phyloP scores from a whole-genome alignment of 2,113 vertebrate genomes.

The Cariama cristata region DNA sequence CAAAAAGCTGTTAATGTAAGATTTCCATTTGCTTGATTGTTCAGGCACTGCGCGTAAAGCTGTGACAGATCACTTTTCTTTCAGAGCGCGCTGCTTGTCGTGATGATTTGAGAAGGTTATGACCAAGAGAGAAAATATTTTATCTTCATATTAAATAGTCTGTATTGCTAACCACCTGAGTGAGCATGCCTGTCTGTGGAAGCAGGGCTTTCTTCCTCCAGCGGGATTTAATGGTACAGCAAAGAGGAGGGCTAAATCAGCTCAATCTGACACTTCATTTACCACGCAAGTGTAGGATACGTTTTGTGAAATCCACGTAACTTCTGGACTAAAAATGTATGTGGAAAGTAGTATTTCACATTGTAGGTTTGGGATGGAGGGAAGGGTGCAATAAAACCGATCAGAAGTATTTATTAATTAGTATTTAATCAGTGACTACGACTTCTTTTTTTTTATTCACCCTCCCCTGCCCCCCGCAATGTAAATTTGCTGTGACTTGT shows the following conservation, averaged over 20 bases:
- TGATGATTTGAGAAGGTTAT: not conserved
- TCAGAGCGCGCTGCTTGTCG: not conserved
- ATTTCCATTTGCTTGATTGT: not conserved
- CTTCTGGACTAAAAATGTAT: not conserved
- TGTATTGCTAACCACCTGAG: not conserved
- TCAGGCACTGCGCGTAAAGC: not conserved
- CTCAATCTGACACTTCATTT: not conserved
- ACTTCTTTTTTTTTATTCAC: not conserved
- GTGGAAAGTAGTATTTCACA: not conserved
- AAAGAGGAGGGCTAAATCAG: not conserved
- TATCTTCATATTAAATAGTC: rapidly evolving
- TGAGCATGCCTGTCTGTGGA: not conserved
- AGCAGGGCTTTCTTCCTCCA: not conserved
- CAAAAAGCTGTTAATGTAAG: conserved; percentile 84
- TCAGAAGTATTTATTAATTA: not conserved
- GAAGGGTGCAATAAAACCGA: not conserved
- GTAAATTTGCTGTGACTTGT: not conserved
- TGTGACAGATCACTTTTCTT: not conserved
- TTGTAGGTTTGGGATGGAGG: not conserved
- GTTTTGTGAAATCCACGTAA: not conserved
- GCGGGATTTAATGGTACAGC: not conserved
- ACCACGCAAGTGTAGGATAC: not conserved
- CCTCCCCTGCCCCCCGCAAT: too few species aligned
- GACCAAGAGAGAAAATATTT: not conserved
- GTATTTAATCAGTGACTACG: not conserved